These are phyloP conservation scores for Rhynchotus rufescens DNA, from an alignment of 2,797 vertebrate species.

Conservation along the genomic window DNA sequence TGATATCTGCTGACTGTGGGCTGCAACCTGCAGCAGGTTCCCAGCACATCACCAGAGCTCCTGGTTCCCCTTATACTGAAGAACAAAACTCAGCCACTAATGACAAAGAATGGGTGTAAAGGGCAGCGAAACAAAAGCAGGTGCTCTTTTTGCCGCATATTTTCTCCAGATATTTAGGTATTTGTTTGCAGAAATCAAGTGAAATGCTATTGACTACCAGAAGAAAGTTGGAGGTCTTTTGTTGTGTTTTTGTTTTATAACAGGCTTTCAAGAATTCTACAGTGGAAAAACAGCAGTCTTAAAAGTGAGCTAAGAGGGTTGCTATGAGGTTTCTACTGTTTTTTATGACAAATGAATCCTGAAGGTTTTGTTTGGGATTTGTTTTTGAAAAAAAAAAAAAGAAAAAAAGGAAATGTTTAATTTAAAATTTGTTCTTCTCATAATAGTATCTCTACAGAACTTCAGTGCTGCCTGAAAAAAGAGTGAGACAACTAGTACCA, in stretches of 20 bases:
- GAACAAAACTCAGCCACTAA: background rate
- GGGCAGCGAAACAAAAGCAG: background rate
- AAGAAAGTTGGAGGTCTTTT: background rate
- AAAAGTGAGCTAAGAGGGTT: background rate
- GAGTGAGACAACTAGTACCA: background rate
- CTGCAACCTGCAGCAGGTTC: conserved; percentile 17
- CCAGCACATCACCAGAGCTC: background rate
- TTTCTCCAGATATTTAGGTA: background rate
- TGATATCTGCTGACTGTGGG: background rate
- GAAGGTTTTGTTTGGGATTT: background rate
- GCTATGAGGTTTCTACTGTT: background rate
- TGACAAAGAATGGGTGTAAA: background rate
- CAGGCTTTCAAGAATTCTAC: background rate
- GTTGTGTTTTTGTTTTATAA: background rate
- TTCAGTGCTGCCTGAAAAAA: background rate
- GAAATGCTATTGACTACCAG: background rate
- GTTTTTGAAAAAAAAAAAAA: background rate
- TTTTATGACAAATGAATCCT: background rate
- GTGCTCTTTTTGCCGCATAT: background rate
- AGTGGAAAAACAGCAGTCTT: background rate
- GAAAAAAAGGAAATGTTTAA: background rate
- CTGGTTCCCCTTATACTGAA: conserved; percentile 11
- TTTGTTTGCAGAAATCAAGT: background rate
- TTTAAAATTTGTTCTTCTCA: background rate
- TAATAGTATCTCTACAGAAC: background rate